A percentile compares a stretch with the other conserved stretches of the same genome.
Conservation (phyloP, 2,888 invertebrate genomes). For the Lycia hirtaria region DNA sequence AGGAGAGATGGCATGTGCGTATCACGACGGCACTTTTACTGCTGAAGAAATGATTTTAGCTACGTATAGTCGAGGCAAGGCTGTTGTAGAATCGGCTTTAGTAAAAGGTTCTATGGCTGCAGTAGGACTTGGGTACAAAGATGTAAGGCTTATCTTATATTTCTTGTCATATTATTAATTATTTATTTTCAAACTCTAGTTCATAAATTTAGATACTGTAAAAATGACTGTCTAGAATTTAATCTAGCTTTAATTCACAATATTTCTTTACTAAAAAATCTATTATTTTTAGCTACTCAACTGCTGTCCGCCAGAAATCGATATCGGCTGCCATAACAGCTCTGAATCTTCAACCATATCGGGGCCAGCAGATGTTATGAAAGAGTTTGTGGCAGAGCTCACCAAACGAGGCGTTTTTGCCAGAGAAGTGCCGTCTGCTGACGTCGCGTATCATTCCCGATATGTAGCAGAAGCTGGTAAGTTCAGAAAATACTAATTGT, state of each 20-base stretch:
- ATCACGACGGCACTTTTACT: conserved; percentile 88
- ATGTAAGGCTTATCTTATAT: conserved; percentile 56
- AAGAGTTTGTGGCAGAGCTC: conserved; percentile 70
- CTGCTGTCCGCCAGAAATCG: conserved; percentile 83
- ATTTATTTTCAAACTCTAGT: neutral
- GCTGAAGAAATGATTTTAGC: conserved; percentile 92
- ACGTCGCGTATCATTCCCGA: conserved; percentile 94
- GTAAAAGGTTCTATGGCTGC: conserved; percentile 94
- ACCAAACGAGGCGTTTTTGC: conserved; percentile 37
- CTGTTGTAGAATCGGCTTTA: conserved; percentile 86
- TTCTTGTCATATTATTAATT: neutral
- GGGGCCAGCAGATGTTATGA: conserved; percentile 86
- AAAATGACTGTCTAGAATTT: neutral
- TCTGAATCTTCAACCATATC: conserved; percentile 90
- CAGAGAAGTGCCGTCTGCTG: conserved; percentile 84
- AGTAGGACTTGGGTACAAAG: conserved; percentile 87
- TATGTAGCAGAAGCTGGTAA: conserved; percentile 88
- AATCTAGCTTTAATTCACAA: neutral
- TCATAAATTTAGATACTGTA: no score
- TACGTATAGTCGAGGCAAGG: conserved; percentile 91
- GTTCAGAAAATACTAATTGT: conserved; percentile 10
- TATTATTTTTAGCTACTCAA: conserved; percentile 39
- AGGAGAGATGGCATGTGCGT: conserved; percentile 91
- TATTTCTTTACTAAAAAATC: neutral
- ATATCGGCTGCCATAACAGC: conserved; percentile 91